A percentile compares a stretch with the other conserved stretches of the same genome.
phyloP scores from a whole-genome alignment of 2,888 invertebrate genomes.

The Eupelmus urozonus region DNA sequence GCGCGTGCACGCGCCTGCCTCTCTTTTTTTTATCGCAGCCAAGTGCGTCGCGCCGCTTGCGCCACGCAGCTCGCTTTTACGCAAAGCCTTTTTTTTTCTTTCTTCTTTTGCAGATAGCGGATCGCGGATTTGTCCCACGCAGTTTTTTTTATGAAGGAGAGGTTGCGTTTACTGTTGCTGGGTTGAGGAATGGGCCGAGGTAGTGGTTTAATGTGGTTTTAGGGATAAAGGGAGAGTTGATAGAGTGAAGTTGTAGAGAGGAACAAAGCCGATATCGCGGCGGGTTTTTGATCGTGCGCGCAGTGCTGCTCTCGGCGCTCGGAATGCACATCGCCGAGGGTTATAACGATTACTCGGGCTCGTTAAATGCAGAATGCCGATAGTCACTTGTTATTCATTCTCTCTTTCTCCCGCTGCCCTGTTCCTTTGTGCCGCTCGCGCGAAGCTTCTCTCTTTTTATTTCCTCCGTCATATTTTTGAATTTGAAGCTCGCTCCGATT shows the following conservation, averaged over 20 bases:
- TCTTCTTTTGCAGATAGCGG: not conserved
- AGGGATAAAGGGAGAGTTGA: too few species aligned
- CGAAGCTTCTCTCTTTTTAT: not conserved
- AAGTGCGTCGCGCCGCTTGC: conserved; percentile 54
- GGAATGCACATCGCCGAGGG: not conserved
- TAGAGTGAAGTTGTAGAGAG: too few species aligned
- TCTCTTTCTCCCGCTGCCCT: conserved; percentile 36
- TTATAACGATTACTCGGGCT: conserved; percentile 54
- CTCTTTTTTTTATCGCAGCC: too few species aligned
- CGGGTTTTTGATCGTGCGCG: too few species aligned
- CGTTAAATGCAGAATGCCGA: conserved; percentile 55
- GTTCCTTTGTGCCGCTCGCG: not conserved
- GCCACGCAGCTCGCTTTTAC: conserved; percentile 25
- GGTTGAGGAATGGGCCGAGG: too few species aligned
- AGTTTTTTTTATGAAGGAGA: too few species aligned
- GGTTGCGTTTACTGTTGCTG: too few species aligned
- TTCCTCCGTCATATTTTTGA: too few species aligned
- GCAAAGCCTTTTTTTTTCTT: conserved; percentile 10
- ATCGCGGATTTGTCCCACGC: too few species aligned
- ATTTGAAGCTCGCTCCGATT: too few species aligned
- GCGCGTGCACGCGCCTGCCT: conserved; percentile 46
- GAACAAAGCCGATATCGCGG: too few species aligned
- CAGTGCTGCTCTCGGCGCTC: not conserved
- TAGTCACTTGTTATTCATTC: conserved; percentile 57
- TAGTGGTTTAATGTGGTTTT: too few species aligned